Percentiles rank a stretch among this genome's conserved stretches.
Conservation (phyloP, 2,113 vertebrate genomes). For the Psilopogon haemacephalus region DNA sequence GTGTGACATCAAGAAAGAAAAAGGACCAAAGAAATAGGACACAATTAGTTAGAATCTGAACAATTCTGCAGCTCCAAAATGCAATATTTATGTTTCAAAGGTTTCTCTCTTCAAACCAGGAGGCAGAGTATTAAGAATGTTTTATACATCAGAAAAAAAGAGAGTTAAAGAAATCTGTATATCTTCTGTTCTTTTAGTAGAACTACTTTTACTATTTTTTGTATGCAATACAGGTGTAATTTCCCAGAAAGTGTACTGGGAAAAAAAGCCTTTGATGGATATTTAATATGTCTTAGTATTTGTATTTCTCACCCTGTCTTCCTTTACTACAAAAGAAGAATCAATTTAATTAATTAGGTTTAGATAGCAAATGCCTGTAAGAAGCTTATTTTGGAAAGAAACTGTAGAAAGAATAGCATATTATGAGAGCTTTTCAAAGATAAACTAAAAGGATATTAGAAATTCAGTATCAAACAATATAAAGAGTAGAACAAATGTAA, state of each 20-base stretch:
- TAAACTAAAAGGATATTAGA: not conserved
- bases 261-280: constrained; percentile 14
- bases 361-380: not conserved
- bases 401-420: not conserved
- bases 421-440: constrained; percentile 8
- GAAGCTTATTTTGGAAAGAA: constrained; percentile 12
- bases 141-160: not conserved
- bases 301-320: constrained; percentile 33
- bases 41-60: constrained; percentile 53
- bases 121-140: constrained; percentile 7
- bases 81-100: constrained; percentile 14
- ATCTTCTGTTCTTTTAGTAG: constrained; percentile 14
- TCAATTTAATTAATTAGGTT: constrained; percentile 27
- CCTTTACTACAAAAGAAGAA: constrained; percentile 7
- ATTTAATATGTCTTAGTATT: not conserved
- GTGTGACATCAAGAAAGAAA: constrained; percentile 19
- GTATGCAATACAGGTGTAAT: constrained; percentile 6
- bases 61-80: constrained; percentile 42
- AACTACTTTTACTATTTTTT: constrained; percentile 26
- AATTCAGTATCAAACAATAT: not conserved
- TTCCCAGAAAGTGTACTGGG: constrained; percentile 10
- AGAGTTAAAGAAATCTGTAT: not conserved
- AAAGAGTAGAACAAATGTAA: not conserved
- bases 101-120: not conserved
- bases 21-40: constrained; percentile 46